A percentile compares a stretch with the other conserved stretches of the same genome.
These are phyloP conservation scores for Acronicta aceris DNA, from an alignment of 2,888 invertebrate genomes.

Conservation along the genomic window DNA sequence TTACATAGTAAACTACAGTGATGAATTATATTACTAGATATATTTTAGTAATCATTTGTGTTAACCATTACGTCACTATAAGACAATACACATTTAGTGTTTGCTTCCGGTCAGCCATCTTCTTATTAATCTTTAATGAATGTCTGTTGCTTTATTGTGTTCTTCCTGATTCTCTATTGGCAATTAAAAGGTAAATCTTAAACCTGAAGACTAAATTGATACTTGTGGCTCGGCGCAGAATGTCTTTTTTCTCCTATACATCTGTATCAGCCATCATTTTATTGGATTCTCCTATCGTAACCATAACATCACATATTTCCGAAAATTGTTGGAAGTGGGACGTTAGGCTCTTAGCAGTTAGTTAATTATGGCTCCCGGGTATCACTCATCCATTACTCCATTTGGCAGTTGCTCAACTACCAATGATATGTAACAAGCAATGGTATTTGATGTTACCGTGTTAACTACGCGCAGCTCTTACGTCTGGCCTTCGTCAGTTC, in stretches of 20 bases:
- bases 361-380: slow-evolving; percentile 39
- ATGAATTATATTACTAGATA: slow-evolving; percentile 1
- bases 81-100: slow-evolving; percentile 3
- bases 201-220: too few species aligned
- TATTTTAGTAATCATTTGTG: slow-evolving; percentile 18
- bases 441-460: slow-evolving; percentile 25
- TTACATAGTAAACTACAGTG: not conserved
- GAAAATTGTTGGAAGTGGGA: slow-evolving; percentile 40
- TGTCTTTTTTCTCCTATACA: not conserved
- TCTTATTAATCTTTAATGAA: slow-evolving; percentile 9
- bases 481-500: slow-evolving; percentile 33
- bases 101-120: slow-evolving; percentile 3
- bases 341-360: slow-evolving; percentile 39
- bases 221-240: not conserved
- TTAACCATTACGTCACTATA: slow-evolving; percentile 6
- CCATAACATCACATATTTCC: slow-evolving; percentile 14
- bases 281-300: not conserved
- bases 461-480: slow-evolving; percentile 23
- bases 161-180: not conserved
- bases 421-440: slow-evolving; percentile 33
- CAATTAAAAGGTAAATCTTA: not conserved
- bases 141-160: not conserved
- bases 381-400: slow-evolving; percentile 40
- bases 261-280: not conserved
- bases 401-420: slow-evolving; percentile 50